A percentile compares a stretch with the other conserved stretches of the same genome.
phyloP scores from a whole-genome alignment of 2,113 vertebrate genomes.

The Pandion haliaetus region DNA sequence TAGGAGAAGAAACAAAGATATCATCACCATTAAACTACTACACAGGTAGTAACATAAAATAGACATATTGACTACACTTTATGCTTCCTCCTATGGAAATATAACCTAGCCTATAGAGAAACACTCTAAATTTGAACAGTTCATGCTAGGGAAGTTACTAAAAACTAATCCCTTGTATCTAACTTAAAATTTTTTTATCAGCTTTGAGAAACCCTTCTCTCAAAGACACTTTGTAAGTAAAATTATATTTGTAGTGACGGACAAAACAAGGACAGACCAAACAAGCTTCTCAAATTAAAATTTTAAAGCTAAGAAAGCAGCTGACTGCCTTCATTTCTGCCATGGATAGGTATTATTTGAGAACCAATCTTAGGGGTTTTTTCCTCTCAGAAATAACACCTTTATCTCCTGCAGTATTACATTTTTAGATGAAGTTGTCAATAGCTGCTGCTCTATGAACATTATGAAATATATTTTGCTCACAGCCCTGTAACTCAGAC shows the following conservation, averaged over 20 bases:
- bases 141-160: not conserved
- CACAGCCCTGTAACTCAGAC: not conserved
- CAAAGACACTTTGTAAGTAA: not conserved
- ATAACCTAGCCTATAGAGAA: not conserved
- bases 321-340: not conserved
- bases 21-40: not conserved
- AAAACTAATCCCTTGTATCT: not conserved
- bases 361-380: not conserved
- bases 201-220: not conserved
- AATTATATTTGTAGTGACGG: not conserved
- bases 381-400: not conserved
- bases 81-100: not conserved
- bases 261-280: not conserved
- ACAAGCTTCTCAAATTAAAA: not conserved
- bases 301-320: not conserved
- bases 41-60: not conserved
- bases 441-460: not conserved
- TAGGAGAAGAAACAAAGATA: not conserved
- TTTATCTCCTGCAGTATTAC: not conserved
- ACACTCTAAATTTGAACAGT: not conserved
- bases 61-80: not conserved
- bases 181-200: not conserved
- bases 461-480: not conserved
- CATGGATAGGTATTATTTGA: not conserved
- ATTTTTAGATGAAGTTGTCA: not conserved